Base-by-base conservation (phyloP, 30 jellyfish, hydroid and myxozoan genomes). In the Hydra vulgaris region DNA sequence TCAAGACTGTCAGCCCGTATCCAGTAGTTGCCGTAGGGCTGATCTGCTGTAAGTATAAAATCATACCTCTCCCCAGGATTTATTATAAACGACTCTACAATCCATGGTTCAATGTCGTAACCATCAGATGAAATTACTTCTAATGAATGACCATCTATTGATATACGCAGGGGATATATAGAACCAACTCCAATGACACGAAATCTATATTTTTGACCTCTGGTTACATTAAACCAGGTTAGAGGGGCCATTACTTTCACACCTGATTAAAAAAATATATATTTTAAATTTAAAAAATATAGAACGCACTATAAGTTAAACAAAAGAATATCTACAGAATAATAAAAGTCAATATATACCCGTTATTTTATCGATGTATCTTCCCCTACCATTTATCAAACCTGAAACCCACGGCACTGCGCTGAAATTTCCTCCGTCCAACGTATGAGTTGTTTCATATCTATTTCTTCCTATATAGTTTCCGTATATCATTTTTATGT, bases 391-490 rank as follows among this genome's bases (percentile, higher is more conserved):
- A 54, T 83, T 83, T n/a, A 83, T 74, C 0, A 83, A 26, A 0
- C 87, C 90, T 18, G 90, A 83, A 53, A 83, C 90, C 90, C 90
- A 83, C 5, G 90, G 90, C 27, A 83, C 90, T 23, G 87, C 90
- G 69, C 95, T 82, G 75, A 87, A 92, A 53, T 86, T 84, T 23
- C 96, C 96, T 66, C 99, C 99, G 25, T 92, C 99, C 21, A 92
- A 82, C 22, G 99, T 87, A 25, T 81, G 88, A 8, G 99, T 92
- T 23, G 88, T 76, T 66, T 84, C 87, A 81, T 92, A 92, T 70
- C 89, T 80, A 69, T 87, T 80, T 3, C 86, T 66, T n/a, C 87
- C 90, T 21, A 87, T 88, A 89, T 83, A 92, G 61, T 92, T 92
- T 22, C 99, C 99, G 69, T 85, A 88, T 15, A 84, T 89, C 96